Evolutionary conservation across 2,113 vertebrate species (phyloP).

Genomic region (Poeciliopsis turrubarensis): DNA sequence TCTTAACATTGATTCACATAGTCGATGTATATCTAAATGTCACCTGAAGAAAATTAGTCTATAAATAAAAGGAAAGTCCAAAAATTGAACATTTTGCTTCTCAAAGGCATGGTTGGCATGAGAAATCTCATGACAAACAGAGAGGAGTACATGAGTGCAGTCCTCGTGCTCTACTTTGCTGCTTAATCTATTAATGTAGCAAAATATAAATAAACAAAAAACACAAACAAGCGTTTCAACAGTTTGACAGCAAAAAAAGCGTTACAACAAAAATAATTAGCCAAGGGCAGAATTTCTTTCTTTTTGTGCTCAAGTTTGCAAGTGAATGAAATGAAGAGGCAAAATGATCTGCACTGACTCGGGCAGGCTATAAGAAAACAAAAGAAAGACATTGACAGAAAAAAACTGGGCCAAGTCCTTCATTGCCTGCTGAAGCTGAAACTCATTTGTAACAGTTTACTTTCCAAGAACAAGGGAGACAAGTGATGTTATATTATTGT

Average conservation of each 20-base stretch:
- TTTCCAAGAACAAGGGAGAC: conserved; percentile 10
- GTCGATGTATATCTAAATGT: neutral
- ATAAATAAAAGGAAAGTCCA: neutral
- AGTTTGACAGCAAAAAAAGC: too few species aligned
- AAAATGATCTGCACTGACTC: neutral
- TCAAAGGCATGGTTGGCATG: neutral
- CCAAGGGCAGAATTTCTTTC: neutral
- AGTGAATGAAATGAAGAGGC: neutral
- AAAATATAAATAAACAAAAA: neutral
- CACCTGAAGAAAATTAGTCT: neutral
- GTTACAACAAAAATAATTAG: neutral
- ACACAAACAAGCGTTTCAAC: neutral
- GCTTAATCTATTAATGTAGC: neutral
- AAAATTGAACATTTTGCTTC: neutral
- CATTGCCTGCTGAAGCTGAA: conserved; percentile 12
- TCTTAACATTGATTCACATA: neutral
- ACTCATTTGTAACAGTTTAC: conserved; percentile 31
- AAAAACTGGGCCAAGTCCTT: conserved; percentile 16
- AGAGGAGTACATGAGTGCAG: neutral
- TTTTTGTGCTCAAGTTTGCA: neutral
- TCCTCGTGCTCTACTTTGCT: neutral
- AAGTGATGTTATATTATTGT: neutral
- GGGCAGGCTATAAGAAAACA: neutral
- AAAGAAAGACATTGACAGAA: neutral
- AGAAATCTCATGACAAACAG: neutral